Evolutionary conservation across 2,797 vertebrate species (phyloP).

Genomic region (Catostomus latipinnis): DNA sequence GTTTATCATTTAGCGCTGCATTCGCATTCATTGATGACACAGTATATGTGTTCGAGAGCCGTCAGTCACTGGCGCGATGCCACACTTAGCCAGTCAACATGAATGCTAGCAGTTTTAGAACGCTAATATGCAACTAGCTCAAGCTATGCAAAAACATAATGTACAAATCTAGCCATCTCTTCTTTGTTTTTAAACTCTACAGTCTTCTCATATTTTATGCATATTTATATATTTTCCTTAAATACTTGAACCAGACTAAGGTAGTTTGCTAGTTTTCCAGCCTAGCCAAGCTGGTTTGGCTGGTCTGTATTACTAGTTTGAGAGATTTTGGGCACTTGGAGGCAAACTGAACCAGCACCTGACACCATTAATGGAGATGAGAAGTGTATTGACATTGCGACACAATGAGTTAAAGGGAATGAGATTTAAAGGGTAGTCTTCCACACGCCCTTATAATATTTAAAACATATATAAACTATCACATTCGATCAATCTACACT

Average conservation of each 20-base stretch:
- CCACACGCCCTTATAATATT: no score
- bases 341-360: no score
- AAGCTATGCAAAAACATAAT: not conserved
- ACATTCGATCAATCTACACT: no score
- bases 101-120: slow-evolving; percentile 18
- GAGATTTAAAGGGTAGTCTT: no score
- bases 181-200: not conserved
- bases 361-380: no score
- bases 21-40: slow-evolving; percentile 79
- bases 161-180: not conserved
- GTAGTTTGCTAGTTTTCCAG: not conserved
- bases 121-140: slow-evolving; percentile 9
- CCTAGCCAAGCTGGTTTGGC: not conserved
- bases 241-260: not conserved
- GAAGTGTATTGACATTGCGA: no score
- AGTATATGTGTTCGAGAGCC: slow-evolving; percentile 81
- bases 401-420: no score
- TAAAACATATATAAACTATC: no score
- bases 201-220: not conserved
- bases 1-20: slow-evolving; percentile 83
- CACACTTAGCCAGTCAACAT: slow-evolving; percentile 68
- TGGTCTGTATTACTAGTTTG: not conserved
- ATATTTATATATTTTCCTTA: not conserved
- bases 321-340: no score
- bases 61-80: slow-evolving; percentile 78